A percentile compares a stretch with the other conserved stretches of the same genome.
These are phyloP conservation scores for Parauchenoglanis ngamensis DNA, from an alignment of 2,797 vertebrate genomes.

Conservation along the genomic window DNA sequence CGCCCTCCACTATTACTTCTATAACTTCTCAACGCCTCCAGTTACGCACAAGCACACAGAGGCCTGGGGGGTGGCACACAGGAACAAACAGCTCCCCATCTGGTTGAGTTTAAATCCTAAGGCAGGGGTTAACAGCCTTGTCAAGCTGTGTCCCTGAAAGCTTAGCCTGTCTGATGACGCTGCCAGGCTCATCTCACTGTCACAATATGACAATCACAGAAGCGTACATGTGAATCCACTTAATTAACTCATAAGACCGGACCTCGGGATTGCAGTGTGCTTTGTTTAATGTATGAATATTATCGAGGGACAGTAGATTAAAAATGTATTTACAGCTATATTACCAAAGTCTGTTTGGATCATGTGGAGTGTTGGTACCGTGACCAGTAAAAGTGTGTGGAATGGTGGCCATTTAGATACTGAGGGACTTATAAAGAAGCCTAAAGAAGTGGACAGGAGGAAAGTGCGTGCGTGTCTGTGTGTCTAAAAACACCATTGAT, in stretches of 20 bases:
- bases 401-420: background rate
- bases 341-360: background rate
- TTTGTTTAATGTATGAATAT: conserved; percentile 3
- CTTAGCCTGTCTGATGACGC: conserved; percentile 54
- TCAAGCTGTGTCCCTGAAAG: conserved; percentile 56
- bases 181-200: conserved; percentile 47
- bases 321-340: conserved; percentile 7
- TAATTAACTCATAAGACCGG: conserved; percentile 34
- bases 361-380: background rate
- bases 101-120: conserved; percentile 61
- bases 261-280: background rate
- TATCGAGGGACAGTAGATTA: conserved; percentile 1
- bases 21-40: conserved; percentile 51
- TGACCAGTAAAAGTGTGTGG: background rate
- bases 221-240: conserved; percentile 54
- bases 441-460: background rate
- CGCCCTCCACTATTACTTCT: conserved; percentile 46
- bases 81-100: conserved; percentile 59
- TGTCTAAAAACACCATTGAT: background rate
- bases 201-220: conserved; percentile 53
- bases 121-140: conserved; percentile 55
- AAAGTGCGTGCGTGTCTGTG: background rate
- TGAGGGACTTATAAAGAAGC: background rate
- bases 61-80: conserved; percentile 39
- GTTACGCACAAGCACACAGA: conserved; percentile 41